Conservation (phyloP, 2,797 vertebrate species). For the Psittacula derbiana region DNA sequence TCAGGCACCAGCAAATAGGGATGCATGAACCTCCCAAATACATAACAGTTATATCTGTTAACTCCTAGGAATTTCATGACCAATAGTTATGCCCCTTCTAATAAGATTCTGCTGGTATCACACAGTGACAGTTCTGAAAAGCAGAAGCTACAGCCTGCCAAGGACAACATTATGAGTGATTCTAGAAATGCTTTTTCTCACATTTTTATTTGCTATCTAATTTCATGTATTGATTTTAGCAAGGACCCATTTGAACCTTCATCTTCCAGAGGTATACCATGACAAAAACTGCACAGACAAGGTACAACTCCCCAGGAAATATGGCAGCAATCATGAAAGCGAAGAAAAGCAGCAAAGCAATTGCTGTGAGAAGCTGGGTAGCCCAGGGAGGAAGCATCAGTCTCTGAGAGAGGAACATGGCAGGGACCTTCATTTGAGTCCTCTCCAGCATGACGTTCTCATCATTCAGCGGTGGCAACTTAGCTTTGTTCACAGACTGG, state of each 20-base stretch:
- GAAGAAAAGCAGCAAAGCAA: background rate
- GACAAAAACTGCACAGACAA: background rate
- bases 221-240: background rate
- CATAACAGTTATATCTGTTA: background rate
- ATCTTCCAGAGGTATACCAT: background rate
- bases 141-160: background rate
- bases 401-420: background rate
- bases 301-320: background rate
- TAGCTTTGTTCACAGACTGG: background rate
- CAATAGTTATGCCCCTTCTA: background rate
- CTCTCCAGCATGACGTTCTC: background rate
- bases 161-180: background rate
- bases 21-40: background rate
- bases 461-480: background rate
- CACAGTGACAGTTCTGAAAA: background rate
- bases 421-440: background rate
- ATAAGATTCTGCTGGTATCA: background rate
- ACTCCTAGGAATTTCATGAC: background rate
- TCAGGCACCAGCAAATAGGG: background rate
- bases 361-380: background rate
- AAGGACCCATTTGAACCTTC: background rate
- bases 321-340: background rate
- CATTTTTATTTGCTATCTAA: background rate
- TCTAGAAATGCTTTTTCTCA: background rate
- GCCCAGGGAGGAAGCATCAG: accelerated